Conservation (phyloP, 1,140 invertebrate genomes). For the Drosophila azteca region DNA sequence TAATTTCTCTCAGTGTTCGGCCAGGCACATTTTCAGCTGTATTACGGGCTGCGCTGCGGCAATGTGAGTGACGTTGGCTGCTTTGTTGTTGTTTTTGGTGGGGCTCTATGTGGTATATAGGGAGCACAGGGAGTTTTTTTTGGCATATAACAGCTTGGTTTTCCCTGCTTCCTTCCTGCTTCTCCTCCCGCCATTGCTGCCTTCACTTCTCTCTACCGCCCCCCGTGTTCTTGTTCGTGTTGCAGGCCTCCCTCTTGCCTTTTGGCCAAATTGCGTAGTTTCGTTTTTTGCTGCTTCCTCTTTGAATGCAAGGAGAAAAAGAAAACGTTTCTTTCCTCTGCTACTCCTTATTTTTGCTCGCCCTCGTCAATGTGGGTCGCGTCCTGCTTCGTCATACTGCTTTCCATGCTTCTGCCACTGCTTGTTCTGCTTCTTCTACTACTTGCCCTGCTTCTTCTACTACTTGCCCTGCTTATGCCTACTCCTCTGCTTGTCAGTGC, state of each 20-base stretch:
- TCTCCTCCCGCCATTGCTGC: not conserved
- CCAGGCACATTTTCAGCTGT: conserved; percentile 24
- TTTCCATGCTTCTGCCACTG: conserved; percentile 33
- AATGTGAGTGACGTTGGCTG: conserved; percentile 75
- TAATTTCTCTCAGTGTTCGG: conserved; percentile 8
- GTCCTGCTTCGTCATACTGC: conserved; percentile 34
- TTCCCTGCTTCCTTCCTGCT: conserved; percentile 2
- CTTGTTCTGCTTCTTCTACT: conserved; percentile 30
- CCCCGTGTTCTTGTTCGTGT: conserved; percentile 17
- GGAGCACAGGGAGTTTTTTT: conserved; percentile 14
- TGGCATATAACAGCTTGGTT: conserved; percentile 42
- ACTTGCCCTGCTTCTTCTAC: conserved; percentile 16
- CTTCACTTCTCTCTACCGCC: not conserved
- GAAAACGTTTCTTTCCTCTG: conserved; percentile 33
- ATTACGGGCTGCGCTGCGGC: conserved; percentile 29
- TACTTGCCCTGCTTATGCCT: too few relatives aligned
- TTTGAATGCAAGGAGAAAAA: conserved; percentile 39
- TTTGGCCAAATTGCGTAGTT: conserved; percentile 71
- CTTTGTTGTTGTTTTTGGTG: conserved; percentile 29
- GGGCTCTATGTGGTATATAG: conserved; percentile 41
- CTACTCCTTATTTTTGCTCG: conserved; percentile 27
- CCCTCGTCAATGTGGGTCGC: conserved; percentile 68
- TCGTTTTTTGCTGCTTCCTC: conserved; percentile 44
- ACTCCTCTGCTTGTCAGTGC: not conserved
- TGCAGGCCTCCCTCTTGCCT: conserved; percentile 41